These are phyloP conservation scores for Phyllostomus discolor DNA, from an alignment of 2,113 vertebrate species.

Conservation along the genomic window DNA sequence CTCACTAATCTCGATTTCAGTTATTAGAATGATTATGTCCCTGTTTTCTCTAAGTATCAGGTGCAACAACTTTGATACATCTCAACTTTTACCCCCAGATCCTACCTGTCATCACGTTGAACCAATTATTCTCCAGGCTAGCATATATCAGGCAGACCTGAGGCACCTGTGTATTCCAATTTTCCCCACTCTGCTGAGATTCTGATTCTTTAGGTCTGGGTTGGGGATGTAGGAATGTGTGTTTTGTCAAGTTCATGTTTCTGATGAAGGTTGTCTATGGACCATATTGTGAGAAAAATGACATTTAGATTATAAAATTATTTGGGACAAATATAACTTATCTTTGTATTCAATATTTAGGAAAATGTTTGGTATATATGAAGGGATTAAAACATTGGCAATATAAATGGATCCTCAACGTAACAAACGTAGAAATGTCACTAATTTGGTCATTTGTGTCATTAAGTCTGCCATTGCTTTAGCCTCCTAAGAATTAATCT, in stretches of 20 bases:
- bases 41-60: background rate
- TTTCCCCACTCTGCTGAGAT: background rate
- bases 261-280: background rate
- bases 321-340: background rate
- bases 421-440: background rate
- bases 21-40: background rate
- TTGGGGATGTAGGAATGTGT: background rate
- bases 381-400: background rate
- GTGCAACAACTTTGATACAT: background rate
- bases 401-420: background rate
- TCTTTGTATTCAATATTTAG: background rate
- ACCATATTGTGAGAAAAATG: background rate
- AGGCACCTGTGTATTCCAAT: background rate
- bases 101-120: background rate
- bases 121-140: background rate
- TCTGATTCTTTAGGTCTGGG: background rate
- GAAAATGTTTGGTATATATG: background rate
- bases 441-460: background rate
- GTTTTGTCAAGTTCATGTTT: background rate
- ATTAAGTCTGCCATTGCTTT: background rate
- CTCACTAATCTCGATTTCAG: background rate
- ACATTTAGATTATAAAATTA: background rate
- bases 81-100: background rate
- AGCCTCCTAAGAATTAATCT: background rate
- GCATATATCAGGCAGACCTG: background rate